Evolutionary conservation across 1,140 invertebrate species (phyloP), one percentile per base, ranked within the genome.

Genomic region (Teleogryllus occipitalis): DNA sequence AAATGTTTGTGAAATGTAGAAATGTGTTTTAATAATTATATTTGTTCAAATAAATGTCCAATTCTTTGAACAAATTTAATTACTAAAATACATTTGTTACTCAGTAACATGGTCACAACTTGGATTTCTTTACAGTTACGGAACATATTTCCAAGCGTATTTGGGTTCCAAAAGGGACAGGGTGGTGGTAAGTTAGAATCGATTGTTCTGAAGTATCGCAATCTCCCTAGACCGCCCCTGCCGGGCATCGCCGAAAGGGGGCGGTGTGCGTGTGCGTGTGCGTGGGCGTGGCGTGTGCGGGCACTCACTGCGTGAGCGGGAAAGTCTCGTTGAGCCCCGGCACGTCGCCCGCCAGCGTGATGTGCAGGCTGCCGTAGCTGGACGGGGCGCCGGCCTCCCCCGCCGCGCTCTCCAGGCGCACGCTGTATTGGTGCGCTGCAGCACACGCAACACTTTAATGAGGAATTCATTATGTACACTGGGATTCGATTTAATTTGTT

Each of bases 281-380:
- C 8, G 73, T 8, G 0, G 8, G 74, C n/a, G 21, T 27, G 6
- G 8, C 21, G 12, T 21, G n/a, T 21, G 18, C 8, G 73, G 8
- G 39, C 10, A 82, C 88, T 88, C 88, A 95, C 94, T 90, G 92
- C 7, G 95, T 97, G 86, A 98, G 91, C 7, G 91, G 90, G 85
- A 97, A 97, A 22, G 94, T 96, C 86, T 97, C 96, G 82, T 97
- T 97, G 18, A 95, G 89, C 8, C 91, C 90, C 27, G 27, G 27
- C 5, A 91, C 90, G 78, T 94, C 91, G n/a, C 93, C 93, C 48
- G 96, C 90, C 3, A 97, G 87, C 0, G 93, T 93, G 7, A 97
- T 89, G 83, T 97, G 93, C 8, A 98, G 88, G 82, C 93, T 93
- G 0, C 96, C 96, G 85, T 92, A 97, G 84, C 90, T 95, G 49